Evolutionary conservation across 2,113 vertebrate genomes (phyloP).

Genomic region (Spea multiplicata): DNA sequence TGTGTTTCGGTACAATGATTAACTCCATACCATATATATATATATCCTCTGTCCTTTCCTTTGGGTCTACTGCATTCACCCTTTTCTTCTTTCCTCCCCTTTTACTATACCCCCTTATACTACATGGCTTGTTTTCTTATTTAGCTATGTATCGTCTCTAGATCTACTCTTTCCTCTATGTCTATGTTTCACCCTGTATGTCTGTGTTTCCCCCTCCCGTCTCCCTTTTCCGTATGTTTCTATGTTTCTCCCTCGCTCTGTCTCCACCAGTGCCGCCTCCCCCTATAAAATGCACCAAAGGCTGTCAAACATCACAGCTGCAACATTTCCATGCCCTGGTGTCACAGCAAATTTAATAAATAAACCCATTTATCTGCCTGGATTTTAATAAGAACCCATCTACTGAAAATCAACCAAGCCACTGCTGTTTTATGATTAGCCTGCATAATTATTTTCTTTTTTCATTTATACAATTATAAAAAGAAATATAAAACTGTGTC

Average conservation of each 20-base stretch:
- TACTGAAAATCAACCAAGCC: not conserved
- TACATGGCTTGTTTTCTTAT: not conserved
- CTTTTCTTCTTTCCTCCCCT: not conserved
- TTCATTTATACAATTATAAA: not conserved
- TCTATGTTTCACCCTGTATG: conserved; percentile 35
- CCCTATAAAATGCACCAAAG: conserved; percentile 50
- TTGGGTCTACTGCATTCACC: not conserved
- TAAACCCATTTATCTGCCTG: conserved; percentile 21
- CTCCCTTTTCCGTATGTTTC: conserved; percentile 43
- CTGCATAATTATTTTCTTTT: not conserved
- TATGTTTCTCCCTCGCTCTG: conserved; percentile 43
- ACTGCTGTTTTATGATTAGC: not conserved
- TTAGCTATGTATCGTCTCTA: not conserved
- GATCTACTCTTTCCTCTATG: conserved; percentile 23
- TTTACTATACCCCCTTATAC: not conserved
- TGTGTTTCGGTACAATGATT: too few species aligned
- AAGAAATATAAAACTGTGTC: not conserved
- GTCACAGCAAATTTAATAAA: conserved; percentile 36
- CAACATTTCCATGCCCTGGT: conserved; percentile 47
- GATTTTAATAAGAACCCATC: conserved; percentile 9
- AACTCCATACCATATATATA: not conserved
- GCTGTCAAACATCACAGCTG: conserved; percentile 49
- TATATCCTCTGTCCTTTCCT: not conserved
- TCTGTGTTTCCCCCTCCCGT: conserved; percentile 38
- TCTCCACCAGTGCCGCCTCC: conserved; percentile 45